A percentile compares a stretch with the other conserved stretches of the same genome.
Evolutionary conservation across 2,797 vertebrate species (phyloP).

Genomic region (Distichodus sexfasciatus): DNA sequence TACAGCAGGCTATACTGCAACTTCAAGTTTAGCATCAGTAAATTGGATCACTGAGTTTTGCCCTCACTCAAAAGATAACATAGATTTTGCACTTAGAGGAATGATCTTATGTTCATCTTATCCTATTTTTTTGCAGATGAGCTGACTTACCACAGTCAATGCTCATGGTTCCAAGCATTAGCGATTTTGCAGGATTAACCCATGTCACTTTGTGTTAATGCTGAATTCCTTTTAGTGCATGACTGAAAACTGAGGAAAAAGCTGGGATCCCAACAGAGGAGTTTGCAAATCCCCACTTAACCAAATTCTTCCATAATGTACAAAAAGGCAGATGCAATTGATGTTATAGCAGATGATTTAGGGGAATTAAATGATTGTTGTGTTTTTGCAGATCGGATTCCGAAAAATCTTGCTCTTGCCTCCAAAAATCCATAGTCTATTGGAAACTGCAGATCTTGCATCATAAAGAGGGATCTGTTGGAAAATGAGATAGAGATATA

Average conservation of each 20-base stretch:
- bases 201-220: conserved; percentile 13
- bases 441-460: not conserved
- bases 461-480: conserved; percentile 43
- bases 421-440: not conserved
- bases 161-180: conserved; percentile 13
- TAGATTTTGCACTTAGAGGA: conserved; percentile 61
- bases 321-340: conserved; percentile 39
- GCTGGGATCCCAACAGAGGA: not conserved
- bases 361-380: not conserved
- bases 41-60: conserved; percentile 61
- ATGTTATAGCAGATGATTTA: not conserved
- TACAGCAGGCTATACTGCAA: conserved; percentile 55
- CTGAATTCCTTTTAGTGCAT: conserved; percentile 13
- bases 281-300: not conserved
- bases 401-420: not conserved
- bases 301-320: conserved; percentile 17
- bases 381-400: not conserved
- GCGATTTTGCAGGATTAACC: conserved; percentile 19
- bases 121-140: conserved; percentile 55
- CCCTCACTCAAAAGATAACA: conserved; percentile 67
- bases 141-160: conserved; percentile 31
- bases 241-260: conserved; percentile 12
- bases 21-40: conserved; percentile 65
- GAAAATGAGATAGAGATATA: conserved; percentile 33
- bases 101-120: conserved; percentile 66